phyloP scores from a whole-genome alignment of 1,140 invertebrate genomes.

The Carcinoscorpius rotundicauda region DNA sequence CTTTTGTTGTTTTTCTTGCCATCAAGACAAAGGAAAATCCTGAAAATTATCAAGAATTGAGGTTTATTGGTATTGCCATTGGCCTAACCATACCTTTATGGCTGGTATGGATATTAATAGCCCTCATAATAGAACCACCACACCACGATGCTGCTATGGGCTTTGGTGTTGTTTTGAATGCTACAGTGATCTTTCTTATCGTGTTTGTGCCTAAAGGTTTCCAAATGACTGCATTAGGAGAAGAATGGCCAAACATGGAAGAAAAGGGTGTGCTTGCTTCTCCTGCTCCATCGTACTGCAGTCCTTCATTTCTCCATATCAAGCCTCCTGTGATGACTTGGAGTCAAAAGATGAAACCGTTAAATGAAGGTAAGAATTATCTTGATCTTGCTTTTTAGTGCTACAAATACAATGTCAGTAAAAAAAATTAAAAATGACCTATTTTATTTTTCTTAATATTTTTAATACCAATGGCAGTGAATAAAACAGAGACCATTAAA shows the following conservation, averaged over 20 bases:
- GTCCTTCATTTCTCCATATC: conserved; percentile 81
- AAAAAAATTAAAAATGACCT: no score
- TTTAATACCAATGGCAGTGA: no score
- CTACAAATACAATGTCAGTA: no score
- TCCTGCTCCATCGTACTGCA: conserved; percentile 55
- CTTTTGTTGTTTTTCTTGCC: conserved; percentile 69
- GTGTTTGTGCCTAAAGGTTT: conserved; percentile 73
- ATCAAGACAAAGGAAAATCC: conserved; percentile 59
- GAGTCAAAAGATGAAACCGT: no score
- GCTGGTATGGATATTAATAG: conserved; percentile 54
- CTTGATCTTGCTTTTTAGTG: no score
- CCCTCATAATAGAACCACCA: conserved; percentile 38
- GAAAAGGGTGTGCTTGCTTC: conserved; percentile 50
- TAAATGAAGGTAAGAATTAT: no score
- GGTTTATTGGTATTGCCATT: conserved; percentile 73
- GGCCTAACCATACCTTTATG: conserved; percentile 72
- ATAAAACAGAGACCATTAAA: no score
- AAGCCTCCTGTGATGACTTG: conserved; percentile 44
- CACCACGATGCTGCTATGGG: conserved; percentile 72
- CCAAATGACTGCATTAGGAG: conserved; percentile 74
- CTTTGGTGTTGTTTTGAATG: conserved; percentile 68
- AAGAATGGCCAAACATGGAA: conserved; percentile 60
- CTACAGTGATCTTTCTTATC: conserved; percentile 68
- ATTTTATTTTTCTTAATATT: no score
- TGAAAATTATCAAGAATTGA: conserved; percentile 80